A percentile compares a stretch with the other conserved stretches of the same genome.
Conservation (phyloP, 2,797 vertebrate genomes). For the Coluber constrictor region DNA sequence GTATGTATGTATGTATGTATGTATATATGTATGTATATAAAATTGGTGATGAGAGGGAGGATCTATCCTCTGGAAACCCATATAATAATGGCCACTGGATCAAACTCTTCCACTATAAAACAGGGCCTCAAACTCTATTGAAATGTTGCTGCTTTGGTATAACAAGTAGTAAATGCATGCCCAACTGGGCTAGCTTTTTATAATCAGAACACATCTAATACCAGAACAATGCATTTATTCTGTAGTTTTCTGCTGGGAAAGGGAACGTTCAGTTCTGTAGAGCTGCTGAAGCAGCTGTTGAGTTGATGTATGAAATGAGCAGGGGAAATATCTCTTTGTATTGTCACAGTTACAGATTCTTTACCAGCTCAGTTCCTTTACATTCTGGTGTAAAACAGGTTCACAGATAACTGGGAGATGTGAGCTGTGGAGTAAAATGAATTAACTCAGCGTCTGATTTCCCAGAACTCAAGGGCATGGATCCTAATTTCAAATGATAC, state of each 20-base stretch:
- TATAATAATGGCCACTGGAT: not conserved
- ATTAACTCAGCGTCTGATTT: not conserved
- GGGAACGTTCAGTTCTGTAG: slow-evolving; percentile 28
- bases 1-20: too few species aligned
- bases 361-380: not conserved
- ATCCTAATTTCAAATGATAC: slow-evolving; percentile 9
- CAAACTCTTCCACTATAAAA: not conserved
- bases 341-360: not conserved
- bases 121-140: not conserved
- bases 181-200: not conserved
- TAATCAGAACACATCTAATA: not conserved
- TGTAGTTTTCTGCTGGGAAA: slow-evolving; percentile 7
- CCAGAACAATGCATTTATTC: not conserved
- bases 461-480: not conserved
- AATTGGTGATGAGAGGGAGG: too few species aligned
- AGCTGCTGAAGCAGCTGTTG: not conserved
- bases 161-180: slow-evolving; percentile 4
- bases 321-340: not conserved
- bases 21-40: too few species aligned
- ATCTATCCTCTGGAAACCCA: not conserved
- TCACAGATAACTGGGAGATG: not conserved
- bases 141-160: not conserved
- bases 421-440: not conserved
- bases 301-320: not conserved
- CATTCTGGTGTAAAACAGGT: not conserved